Conservation (phyloP, 2,797 vertebrate species). For the Falco biarmicus region DNA sequence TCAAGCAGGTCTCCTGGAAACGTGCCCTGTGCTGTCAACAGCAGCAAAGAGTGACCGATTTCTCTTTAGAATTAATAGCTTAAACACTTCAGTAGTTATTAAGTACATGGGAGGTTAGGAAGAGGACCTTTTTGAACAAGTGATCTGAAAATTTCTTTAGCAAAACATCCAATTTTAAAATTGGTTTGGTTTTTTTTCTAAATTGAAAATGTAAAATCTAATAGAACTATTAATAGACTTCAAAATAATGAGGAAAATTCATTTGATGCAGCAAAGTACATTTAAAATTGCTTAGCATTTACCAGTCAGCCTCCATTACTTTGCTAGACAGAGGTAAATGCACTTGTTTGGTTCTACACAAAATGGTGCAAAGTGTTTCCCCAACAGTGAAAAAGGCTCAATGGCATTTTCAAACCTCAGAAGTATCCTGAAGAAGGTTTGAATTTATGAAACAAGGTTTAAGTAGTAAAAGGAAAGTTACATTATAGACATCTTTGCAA, state of each 20-base stretch:
- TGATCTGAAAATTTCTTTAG: neutral
- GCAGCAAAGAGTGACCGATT: neutral
- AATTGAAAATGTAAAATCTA: neutral
- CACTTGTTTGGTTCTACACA: neutral
- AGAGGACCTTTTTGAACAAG: neutral
- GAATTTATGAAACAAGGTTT: neutral
- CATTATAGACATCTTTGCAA: neutral
- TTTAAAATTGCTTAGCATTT: neutral
- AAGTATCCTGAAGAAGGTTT: neutral
- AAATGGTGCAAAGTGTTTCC: neutral
- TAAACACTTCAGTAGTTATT: neutral
- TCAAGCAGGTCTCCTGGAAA: conserved; percentile 1
- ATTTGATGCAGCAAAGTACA: neutral
- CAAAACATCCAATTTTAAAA: neutral
- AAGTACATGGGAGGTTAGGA: neutral
- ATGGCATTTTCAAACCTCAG: neutral
- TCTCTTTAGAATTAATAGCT: neutral
- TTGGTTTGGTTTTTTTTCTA: neutral
- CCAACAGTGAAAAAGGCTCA: neutral
- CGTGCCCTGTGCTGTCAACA: neutral
- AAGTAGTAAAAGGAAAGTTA: neutral
- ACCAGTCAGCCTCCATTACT: neutral
- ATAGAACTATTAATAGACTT: neutral
- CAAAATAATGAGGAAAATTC: neutral
- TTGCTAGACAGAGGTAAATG: neutral